Evolutionary conservation across 2,113 vertebrate genomes (phyloP).

Genomic region (Sinosuthora webbiana): DNA sequence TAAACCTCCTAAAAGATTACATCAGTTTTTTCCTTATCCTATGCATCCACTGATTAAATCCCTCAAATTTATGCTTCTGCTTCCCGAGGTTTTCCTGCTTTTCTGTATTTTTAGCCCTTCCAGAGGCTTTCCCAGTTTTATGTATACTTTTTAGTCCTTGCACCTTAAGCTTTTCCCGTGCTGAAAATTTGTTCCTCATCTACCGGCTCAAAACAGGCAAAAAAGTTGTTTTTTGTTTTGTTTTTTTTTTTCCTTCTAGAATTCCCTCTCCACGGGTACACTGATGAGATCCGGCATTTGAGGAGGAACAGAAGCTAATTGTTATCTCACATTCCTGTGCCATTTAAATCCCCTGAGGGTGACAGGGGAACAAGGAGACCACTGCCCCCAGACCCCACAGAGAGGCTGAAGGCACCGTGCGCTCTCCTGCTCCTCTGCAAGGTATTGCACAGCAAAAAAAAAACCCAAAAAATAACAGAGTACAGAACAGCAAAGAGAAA

Average conservation of each 20-base stretch:
- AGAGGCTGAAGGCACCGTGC: fast-evolving
- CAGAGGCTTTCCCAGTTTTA: not conserved
- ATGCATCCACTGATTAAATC: not conserved
- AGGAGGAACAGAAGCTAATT: not conserved
- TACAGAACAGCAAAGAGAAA: not conserved
- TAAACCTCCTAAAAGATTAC: not conserved
- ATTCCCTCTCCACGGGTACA: not conserved
- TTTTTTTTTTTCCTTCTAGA: not conserved
- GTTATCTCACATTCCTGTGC: not conserved
- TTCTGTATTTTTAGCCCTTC: not conserved
- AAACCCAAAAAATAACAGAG: not conserved
- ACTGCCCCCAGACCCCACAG: not conserved
- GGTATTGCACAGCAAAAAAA: not conserved
- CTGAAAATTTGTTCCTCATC: not conserved
- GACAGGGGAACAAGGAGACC: not conserved
- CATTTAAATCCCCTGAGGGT: not conserved
- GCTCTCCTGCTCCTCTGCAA: not conserved
- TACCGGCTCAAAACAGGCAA: not conserved
- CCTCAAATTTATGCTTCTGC: not conserved
- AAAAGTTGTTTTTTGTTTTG: not conserved
- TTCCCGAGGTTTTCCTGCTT: not conserved
- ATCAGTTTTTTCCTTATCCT: not conserved
- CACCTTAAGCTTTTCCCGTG: not conserved
- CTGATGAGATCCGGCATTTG: not conserved
- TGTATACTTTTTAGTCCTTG: not conserved